phyloP scores from a whole-genome alignment of 2,113 vertebrate species.

The Mugil cephalus region DNA sequence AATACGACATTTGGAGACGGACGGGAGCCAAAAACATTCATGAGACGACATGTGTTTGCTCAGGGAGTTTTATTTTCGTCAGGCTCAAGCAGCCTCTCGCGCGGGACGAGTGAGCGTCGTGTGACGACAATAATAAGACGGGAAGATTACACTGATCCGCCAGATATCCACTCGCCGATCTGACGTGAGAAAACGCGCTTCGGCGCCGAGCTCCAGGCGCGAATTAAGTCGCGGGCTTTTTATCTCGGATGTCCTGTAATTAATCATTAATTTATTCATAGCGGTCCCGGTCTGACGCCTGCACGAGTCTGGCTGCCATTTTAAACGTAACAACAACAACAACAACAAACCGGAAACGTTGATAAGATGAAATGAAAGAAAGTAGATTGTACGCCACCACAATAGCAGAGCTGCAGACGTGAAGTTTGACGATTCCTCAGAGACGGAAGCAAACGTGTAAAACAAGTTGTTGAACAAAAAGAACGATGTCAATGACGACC shows the following conservation, averaged over 20 bases:
- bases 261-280: constrained; percentile 50
- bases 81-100: constrained; percentile 33
- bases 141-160: constrained; percentile 52
- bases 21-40: background rate
- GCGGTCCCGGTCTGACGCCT: background rate
- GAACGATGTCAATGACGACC: too few relatives aligned
- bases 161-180: constrained; percentile 39
- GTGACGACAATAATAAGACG: constrained; percentile 35
- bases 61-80: constrained; percentile 15
- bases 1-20: background rate
- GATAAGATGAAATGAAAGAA: background rate
- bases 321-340: background rate
- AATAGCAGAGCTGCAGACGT: too few relatives aligned
- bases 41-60: constrained; percentile 27
- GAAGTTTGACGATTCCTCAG: too few relatives aligned
- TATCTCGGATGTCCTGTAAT: constrained; percentile 41
- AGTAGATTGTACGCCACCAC: background rate
- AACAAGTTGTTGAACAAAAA: too few relatives aligned
- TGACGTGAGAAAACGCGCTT: constrained; percentile 25
- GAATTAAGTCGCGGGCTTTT: constrained; percentile 23
- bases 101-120: constrained; percentile 4
- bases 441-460: too few relatives aligned
- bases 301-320: background rate
- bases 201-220: constrained; percentile 23
- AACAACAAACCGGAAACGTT: background rate